Base-by-base conservation (phyloP, 1,140 invertebrate genomes). In the Cardiocondyla obscurior region DNA sequence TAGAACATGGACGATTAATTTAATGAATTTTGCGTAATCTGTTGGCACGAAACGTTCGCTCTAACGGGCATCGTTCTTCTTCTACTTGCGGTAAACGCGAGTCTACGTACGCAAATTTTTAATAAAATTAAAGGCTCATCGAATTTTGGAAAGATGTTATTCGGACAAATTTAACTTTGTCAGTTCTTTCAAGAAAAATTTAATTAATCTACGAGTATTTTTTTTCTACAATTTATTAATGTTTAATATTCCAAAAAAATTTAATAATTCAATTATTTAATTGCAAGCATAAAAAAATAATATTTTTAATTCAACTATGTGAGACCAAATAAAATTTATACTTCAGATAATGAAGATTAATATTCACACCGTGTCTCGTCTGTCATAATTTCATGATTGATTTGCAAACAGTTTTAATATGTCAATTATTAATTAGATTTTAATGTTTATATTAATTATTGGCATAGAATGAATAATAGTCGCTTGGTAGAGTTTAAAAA, bases 1-100 rank as follows among this genome's bases (percentile, higher is more conserved):
- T 51, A 19, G 46, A 77, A 77, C 74, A 77, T 33, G 46, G 30
- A 39, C 33, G 58, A 77, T 77, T 77, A 77, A 67, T 65, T 51
- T 67, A 67, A 67, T 19, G 74, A 77, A 77, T 77, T 39, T 62
- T 46, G 22, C 30, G 16, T 39, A 65, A 77, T 77, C 58, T 46
- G 74, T 65, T 22, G 58, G 44, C 58, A 30, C 19, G 5, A 36
- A 36, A 14, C n/a, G 16, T n/a, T 53, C 22, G 12, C 22, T 19
- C 14, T 49, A 39, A 65, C 14, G 14, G 16, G 12, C n/a, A 49
- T 77, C 28, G 49, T 2, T 51, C 19, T 51, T 30, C 1, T 10
- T 39, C 39, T 60, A 46, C 46, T 60, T 10, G 28, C 19, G 12
- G 39, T 51, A 22, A 46, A 42, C n/a, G n/a, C n/a, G n/a, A n/a